Evolutionary conservation across 2,888 invertebrate genomes (phyloP), one percentile per base, ranked within the genome.

Genomic region (Ernsta delagoae): DNA sequence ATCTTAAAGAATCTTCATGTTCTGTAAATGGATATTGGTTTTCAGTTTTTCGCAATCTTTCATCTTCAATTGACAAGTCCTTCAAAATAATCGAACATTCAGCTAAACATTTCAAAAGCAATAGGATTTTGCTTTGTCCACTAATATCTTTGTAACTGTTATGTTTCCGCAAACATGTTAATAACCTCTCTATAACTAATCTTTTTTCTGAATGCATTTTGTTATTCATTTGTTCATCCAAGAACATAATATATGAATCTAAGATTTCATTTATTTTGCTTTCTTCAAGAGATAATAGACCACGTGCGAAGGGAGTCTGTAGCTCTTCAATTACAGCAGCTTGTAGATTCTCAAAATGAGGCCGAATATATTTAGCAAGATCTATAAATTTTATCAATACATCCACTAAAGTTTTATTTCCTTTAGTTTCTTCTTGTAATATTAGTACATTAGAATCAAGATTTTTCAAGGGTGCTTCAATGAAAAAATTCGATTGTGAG

Each of bases 61-160:
- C 41, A 67, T 77, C 76, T 72, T 65, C 75, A 72, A 31, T 77
- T 65, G 60, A 80, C 60, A 34, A 76, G 70, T 82, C 77, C 75
- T 83, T 81, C 54, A 92, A 70, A 24, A 89, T 77, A 68, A 83
- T 80, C 5, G 80, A 80, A 75, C 90, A 91, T 72, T 90, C 89
- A 61, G 87, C 82, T 36, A 92, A 73, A 77, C 87, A 89, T 79
- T 90, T 88, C 0, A 90, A 70, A 64, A 90, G 67, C 43, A 92
- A 87, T 16, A 92, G 77, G 1, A 76, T 79, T 75, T 88, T 88
- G 3, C 87, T 87, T 24, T 80, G 79, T 7, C 86, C 85, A 7
- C 72, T 75, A 1, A 87, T 85, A 71, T 85, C 81, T 79, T 84
- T 87, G 67, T 82, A 87, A 57, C 86, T 83, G 68, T 84, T 76